Evolutionary conservation across 2,113 vertebrate genomes (phyloP), one percentile per base, ranked within the genome.

Genomic region (Octodon degus): DNA sequence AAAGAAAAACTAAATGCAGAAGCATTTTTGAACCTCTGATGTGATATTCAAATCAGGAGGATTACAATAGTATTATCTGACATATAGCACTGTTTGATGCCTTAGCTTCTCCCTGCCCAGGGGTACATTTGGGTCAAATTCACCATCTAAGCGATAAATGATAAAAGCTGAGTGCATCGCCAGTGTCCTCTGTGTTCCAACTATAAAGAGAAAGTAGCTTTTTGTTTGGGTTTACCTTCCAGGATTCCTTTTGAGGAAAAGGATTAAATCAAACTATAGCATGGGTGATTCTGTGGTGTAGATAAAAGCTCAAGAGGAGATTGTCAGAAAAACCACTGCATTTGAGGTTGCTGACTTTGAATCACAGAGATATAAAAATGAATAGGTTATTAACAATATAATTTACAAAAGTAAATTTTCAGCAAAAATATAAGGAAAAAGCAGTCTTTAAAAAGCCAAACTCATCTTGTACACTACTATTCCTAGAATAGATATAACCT

Each of bases 321-420:
- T 63, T 63, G 25, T 84, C 40, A 95, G 85, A 95, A 90, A 96
- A 96, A 80, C n/a, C 37, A 97, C 25, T 30, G 79, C 76, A 92
- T 94, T 81, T 81, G 87, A 97, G 95, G 92, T 91, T 93, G 93
- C 5, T 97, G 95, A 96, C 76, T 79, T 97, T 97, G 94, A 83
- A 80, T 95, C 82, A 86, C 40, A 95, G 83, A 85, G 96, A 70
- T 17, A 65, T 63, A 97, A 98, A 98, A 89, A 27, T 32, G 85
- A 97, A 95, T 63, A 89, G 58, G 77, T 81, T 93, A 96, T 90
- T 97, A 97, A 96, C 87, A 97, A 37, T 95, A 77, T 95, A 87
- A 4, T 8, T 30, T 97, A 93, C 74, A 79, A 95, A 97, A 30
- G 0, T 0, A 93, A 72, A 95, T 92, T 94, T 50, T 88, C 20